These are phyloP conservation scores for Leptothorax acervorum DNA, from an alignment of 2,888 invertebrate genomes.

Conservation along the genomic window DNA sequence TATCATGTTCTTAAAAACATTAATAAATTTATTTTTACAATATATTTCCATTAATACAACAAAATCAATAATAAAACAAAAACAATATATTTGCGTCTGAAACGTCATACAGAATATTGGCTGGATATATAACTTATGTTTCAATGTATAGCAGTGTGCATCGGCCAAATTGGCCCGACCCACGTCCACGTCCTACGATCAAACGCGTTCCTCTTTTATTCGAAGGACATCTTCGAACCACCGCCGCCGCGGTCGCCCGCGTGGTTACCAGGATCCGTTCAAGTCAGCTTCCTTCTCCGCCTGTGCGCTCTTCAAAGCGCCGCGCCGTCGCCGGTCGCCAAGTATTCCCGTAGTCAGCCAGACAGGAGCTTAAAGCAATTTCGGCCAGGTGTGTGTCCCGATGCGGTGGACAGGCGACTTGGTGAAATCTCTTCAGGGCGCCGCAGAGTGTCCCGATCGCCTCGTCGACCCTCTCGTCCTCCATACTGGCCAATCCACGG, in stretches of 20 bases:
- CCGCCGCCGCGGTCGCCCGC: not conserved
- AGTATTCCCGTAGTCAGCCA: constrained; percentile 87
- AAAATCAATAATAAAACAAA: not conserved
- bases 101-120: not conserved
- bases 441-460: constrained; percentile 87
- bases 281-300: not conserved
- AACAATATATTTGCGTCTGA: not conserved
- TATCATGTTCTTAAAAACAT: not conserved
- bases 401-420: constrained; percentile 89
- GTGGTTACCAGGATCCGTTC: constrained; percentile 4
- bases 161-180: not conserved
- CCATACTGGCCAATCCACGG: constrained; percentile 86
- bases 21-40: too few relatives aligned
- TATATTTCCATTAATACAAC: too few relatives aligned
- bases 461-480: constrained; percentile 86
- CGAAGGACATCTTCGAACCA: not conserved
- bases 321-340: constrained; percentile 61
- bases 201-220: constrained; percentile 32
- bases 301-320: constrained; percentile 12
- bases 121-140: not conserved
- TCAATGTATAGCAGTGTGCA: not conserved
- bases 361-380: constrained; percentile 89
- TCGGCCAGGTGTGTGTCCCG: constrained; percentile 90
- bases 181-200: not conserved
- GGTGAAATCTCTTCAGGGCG: constrained; percentile 88